Base-by-base conservation (phyloP, 1,140 invertebrate genomes). In the Nomia melanderi region DNA sequence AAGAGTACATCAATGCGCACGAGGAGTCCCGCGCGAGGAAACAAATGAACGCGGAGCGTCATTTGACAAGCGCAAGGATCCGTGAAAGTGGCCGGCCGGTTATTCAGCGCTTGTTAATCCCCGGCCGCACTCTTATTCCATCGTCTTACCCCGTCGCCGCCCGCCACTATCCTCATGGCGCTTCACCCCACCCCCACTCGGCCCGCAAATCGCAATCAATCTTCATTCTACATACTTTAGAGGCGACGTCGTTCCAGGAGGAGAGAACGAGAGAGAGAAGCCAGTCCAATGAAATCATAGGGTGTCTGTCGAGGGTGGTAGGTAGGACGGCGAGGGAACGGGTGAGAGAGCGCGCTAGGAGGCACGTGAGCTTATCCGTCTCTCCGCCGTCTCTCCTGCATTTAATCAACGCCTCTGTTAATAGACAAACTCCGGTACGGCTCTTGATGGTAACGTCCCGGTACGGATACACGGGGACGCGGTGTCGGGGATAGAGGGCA, bases 401-500 rank as follows among this genome's bases (percentile, higher is more conserved):
- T 90, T 90, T 90, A 90, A 90, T 90, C 89, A 90, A 90, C 89
- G 89, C 89, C 86, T 88, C 81, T 85, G 85, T 86, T 89, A 90
- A 89, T 90, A 90, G 89, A 90, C 89, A 89, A 90, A 89, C 89
- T 89, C 88, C 75, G 80, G 83, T 84, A 87, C 85, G 87, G 80
- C 82, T 81, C 87, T 89, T 86, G 86, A 89, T 86, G 85, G 65
- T 76, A 62, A 65, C 76, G 83, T 76, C 77, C 74, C 60, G 59
- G 23, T 9, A 17, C 23, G 20, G 53, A 36, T 54, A 70, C 41
- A 11, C 20, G 17, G 54, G 41, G 8, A 12, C n/a, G 39, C 20
- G 47, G 41, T n/a, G 5, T 0, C 9, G 14, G 31, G 17, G 31
- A 31, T 9, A 27, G 60, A 36, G 50, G 41, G 41, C 23, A 27